phyloP scores from a whole-genome alignment of 2,797 vertebrate genomes.

The Trematomus bernacchii region DNA sequence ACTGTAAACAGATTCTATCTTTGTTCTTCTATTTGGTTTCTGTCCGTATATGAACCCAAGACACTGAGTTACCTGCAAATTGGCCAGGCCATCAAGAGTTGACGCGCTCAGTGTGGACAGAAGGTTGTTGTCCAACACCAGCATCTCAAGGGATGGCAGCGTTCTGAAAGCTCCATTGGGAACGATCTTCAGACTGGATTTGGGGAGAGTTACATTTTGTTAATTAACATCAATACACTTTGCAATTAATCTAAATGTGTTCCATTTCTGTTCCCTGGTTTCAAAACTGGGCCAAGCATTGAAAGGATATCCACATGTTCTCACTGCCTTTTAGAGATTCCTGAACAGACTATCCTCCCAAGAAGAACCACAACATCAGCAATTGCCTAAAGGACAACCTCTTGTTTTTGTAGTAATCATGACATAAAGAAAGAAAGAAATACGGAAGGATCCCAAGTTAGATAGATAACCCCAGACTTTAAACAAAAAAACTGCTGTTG shows the following conservation, averaged over 20 bases:
- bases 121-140: slow-evolving; percentile 86
- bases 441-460: too few species aligned
- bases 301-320: too few species aligned
- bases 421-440: too few species aligned
- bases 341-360: too few species aligned
- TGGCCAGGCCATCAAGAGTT: slow-evolving; percentile 76
- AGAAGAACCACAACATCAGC: too few species aligned
- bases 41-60: not conserved
- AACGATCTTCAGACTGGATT: slow-evolving; percentile 74
- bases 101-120: slow-evolving; percentile 69
- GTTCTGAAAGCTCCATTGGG: slow-evolving; percentile 74
- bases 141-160: slow-evolving; percentile 80
- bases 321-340: too few species aligned
- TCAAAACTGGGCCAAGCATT: too few species aligned
- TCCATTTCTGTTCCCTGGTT: too few species aligned
- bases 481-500: too few species aligned
- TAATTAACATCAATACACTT: not conserved
- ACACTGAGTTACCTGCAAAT: slow-evolving; percentile 70
- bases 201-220: not conserved
- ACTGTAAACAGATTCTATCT: not conserved
- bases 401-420: too few species aligned
- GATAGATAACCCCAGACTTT: too few species aligned
- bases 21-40: not conserved
- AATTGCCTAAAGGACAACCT: too few species aligned
- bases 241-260: not conserved